Base-by-base conservation (phyloP, 2,113 vertebrate species). In the Entomyzon cyanotis region DNA sequence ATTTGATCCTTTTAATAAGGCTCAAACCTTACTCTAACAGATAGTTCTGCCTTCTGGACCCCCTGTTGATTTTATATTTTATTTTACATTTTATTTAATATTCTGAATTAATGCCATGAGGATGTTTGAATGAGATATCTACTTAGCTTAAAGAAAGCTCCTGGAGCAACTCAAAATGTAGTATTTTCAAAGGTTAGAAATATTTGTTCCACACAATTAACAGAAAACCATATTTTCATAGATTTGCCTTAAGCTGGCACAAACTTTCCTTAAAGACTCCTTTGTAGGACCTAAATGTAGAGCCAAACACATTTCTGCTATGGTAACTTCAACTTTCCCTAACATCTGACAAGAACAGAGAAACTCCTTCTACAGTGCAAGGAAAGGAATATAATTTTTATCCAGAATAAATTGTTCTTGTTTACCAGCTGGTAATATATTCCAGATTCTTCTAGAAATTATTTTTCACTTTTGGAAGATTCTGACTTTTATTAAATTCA, bases 151-250 rank as follows among this genome's bases (percentile, higher is more conserved):
- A 91, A 94, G 93, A 93, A 90, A 94, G 42, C 82, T 88, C 84
- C 88, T 81, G 16, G 35, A 88, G 84, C 52, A 94, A 85, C 35
- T 50, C 12, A 95, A 89, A 96, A 84, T 94, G 55, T 37, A 87
- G 11, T 73, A 49, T 76, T 97, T 97, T 97, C 71, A 92, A 96
- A 96, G 77, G 85, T 56, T 89, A 90, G 75, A 96, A 94, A 91
- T 87, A 93, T 91, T 96, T 96, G 95, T 96, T 95, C 20, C 74
- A 84, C 75, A 92, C 76, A 97, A 94, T 94, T 97, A 97, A 82
- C 88, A 93, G 25, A 94, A 94, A 97, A 39, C 30, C 14, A 5
- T 87, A 83, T 94, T 96, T 96, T 93, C 56, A 90, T 49, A 67
- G 13, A 83, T 96, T 96, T 97, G 65, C 82, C 91, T 96, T 94